phyloP scores from a whole-genome alignment of 2,797 vertebrate genomes.

The Xenops minutus region DNA sequence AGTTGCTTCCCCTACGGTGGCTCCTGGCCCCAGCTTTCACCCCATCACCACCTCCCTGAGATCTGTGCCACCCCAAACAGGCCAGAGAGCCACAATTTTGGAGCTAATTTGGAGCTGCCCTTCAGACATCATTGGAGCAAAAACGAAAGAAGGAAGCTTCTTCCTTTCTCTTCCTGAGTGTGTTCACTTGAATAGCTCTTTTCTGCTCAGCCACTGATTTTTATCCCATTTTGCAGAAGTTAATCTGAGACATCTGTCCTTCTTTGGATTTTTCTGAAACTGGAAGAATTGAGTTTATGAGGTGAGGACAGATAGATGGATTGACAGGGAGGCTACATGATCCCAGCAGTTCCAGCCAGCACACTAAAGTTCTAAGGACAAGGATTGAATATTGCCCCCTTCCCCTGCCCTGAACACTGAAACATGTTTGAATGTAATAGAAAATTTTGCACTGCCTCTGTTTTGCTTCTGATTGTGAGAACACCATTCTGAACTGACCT shows the following conservation, averaged over 20 bases:
- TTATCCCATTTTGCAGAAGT: background rate
- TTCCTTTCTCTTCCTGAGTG: background rate
- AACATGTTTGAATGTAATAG: background rate
- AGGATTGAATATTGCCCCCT: background rate
- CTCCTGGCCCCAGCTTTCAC: background rate
- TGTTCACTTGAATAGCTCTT: background rate
- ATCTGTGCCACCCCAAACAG: background rate
- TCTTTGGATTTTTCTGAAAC: background rate
- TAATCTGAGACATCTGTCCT: background rate
- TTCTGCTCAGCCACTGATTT: background rate
- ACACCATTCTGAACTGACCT: constrained; percentile 3
- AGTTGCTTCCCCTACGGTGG: background rate
- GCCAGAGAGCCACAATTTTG: background rate
- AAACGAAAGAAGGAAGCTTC: background rate
- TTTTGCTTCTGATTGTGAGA: background rate
- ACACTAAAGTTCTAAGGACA: background rate
- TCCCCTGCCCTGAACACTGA: background rate
- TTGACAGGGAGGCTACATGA: background rate
- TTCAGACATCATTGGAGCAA: accelerated
- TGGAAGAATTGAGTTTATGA: background rate
- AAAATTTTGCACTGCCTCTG: background rate
- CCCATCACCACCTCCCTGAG: accelerated
- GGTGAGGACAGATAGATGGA: background rate
- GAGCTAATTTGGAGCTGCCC: background rate
- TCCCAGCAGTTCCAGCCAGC: background rate